Conservation (phyloP, 2,888 invertebrate genomes). For the Zaprionus obscuricornis region DNA sequence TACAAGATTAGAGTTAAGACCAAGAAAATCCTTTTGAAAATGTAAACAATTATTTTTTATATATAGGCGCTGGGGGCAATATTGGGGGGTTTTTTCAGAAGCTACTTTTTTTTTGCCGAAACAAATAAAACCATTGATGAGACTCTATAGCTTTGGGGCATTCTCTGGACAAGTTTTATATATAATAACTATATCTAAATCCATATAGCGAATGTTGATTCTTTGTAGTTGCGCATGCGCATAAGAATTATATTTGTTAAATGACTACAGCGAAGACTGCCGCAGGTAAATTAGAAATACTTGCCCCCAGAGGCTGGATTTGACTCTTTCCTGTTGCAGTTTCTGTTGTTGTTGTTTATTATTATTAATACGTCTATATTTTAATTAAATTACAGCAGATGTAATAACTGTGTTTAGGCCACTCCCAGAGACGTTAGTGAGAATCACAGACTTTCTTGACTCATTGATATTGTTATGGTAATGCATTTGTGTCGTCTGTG, state of each 20-base stretch:
- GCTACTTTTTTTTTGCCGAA: neutral
- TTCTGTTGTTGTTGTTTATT: conserved; percentile 10
- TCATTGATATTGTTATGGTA: conserved; percentile 55
- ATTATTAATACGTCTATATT: conserved; percentile 65
- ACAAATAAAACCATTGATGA: neutral
- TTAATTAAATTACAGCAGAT: conserved; percentile 67
- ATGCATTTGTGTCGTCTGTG: conserved; percentile 19
- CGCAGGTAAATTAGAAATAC: conserved; percentile 12
- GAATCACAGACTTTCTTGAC: conserved; percentile 38
- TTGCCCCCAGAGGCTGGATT: conserved; percentile 13
- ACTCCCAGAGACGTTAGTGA: conserved; percentile 26
- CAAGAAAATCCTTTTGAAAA: conserved; percentile 7
- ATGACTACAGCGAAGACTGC: conserved; percentile 16
- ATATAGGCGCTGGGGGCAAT: too few species aligned
- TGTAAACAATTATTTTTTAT: too few species aligned
- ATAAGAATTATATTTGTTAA: conserved; percentile 30
- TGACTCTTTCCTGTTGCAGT: conserved; percentile 1
- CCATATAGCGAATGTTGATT: too few species aligned
- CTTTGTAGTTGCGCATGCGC: conserved; percentile 24
- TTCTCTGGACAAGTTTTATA: neutral
- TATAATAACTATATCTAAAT: neutral
- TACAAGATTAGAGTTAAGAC: conserved; percentile 11
- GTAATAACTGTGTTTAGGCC: conserved; percentile 60
- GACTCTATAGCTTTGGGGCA: neutral
- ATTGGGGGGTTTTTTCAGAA: too few species aligned